phyloP scores from a whole-genome alignment of 2,888 invertebrate genomes.

The Drosophila nigricruria region DNA sequence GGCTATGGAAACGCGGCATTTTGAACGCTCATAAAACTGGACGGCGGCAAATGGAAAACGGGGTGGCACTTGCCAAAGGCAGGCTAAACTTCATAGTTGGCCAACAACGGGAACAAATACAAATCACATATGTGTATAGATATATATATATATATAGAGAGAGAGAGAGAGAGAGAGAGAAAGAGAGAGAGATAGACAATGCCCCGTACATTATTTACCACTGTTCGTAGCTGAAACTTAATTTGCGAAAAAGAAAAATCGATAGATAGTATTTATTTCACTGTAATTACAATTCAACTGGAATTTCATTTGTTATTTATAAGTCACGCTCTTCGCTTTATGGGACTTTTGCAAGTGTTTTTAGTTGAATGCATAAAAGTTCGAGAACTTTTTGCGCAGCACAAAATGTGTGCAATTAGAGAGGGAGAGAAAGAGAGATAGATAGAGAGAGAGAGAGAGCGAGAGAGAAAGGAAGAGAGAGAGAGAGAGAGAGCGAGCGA shows the following conservation, averaged over 20 bases:
- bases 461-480: background rate
- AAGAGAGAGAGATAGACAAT: conserved; percentile 7
- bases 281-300: conserved; percentile 42
- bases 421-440: background rate
- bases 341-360: conserved; percentile 20
- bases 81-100: conserved; percentile 8
- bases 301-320: conserved; percentile 31
- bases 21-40: conserved; percentile 69
- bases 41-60: conserved; percentile 32
- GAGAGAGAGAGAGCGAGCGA: rapidly evolving
- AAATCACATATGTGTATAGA: background rate
- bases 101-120: conserved; percentile 18
- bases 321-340: conserved; percentile 24
- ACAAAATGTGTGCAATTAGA: background rate
- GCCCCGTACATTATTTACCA: background rate
- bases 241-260: conserved; percentile 42
- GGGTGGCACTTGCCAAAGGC: conserved; percentile 9
- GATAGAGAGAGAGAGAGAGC: background rate
- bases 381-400: background rate
- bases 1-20: conserved; percentile 59
- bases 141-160: conserved; percentile 2
- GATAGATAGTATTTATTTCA: conserved; percentile 37
- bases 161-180: too few species aligned
- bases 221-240: conserved; percentile 14
- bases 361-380: background rate